Conservation (phyloP, 2,797 vertebrate genomes). For the Cebuella pygmaea region DNA sequence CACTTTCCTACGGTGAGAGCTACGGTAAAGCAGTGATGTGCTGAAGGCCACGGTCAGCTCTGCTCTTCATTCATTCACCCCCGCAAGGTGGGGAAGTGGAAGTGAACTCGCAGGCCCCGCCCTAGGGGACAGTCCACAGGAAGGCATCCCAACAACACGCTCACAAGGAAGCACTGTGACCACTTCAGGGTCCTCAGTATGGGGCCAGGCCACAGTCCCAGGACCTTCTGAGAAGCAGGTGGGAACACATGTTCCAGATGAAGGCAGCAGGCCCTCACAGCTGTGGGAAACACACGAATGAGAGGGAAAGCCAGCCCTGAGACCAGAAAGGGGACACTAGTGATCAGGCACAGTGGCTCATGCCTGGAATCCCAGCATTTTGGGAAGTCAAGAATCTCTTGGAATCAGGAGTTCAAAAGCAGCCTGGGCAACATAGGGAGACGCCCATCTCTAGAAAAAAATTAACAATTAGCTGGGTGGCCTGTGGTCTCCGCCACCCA, state of each 20-base stretch:
- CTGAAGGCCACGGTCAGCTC: neutral
- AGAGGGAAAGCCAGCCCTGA: neutral
- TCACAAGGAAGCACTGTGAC: neutral
- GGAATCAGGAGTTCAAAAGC: too few relatives aligned
- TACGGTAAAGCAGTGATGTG: too few relatives aligned
- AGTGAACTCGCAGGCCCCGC: neutral
- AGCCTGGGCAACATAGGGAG: too few relatives aligned
- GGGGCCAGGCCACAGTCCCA: neutral
- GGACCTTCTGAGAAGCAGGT: neutral
- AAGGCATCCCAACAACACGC: neutral
- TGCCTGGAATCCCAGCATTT: too few relatives aligned
- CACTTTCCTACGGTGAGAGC: rapidly evolving
- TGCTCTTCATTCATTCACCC: neutral
- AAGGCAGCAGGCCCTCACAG: neutral
- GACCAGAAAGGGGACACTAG: neutral
- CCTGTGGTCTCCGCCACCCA: too few relatives aligned
- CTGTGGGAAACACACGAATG: too few relatives aligned
- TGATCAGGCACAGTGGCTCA: too few relatives aligned
- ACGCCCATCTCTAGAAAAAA: too few relatives aligned
- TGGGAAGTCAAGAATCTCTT: too few relatives aligned
- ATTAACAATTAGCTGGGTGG: too few relatives aligned
- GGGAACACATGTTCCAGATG: neutral
- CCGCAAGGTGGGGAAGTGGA: neutral
- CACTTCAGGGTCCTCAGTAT: neutral
- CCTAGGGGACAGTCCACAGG: neutral